These are phyloP conservation scores for Nemurella pictetii DNA, from an alignment of 2,888 invertebrate genomes.

Conservation along the genomic window DNA sequence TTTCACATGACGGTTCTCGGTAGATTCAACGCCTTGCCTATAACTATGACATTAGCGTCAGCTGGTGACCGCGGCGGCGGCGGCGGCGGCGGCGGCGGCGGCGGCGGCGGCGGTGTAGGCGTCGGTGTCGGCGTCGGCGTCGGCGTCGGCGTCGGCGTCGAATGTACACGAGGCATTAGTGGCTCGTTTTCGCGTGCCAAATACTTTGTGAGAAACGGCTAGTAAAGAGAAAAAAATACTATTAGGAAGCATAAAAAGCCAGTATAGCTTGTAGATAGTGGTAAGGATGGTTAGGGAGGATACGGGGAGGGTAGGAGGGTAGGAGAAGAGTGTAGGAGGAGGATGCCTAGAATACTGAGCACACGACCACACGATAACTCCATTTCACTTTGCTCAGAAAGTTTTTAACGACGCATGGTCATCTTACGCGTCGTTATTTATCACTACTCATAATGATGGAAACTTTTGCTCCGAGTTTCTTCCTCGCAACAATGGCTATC, in stretches of 20 bases:
- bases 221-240: slow-evolving; percentile 20
- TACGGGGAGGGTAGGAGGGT: neutral
- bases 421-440: neutral
- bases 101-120: neutral
- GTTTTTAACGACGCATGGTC: neutral
- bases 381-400: neutral
- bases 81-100: neutral
- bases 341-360: neutral
- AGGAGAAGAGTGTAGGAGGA: too few species aligned
- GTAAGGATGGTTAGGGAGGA: neutral
- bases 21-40: neutral
- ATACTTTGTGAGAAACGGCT: slow-evolving; percentile 12
- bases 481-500: neutral
- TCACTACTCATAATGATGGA: neutral
- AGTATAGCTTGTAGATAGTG: slow-evolving; percentile 1
- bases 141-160: too few species aligned
- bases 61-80: neutral
- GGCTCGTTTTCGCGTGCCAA: slow-evolving; percentile 12
- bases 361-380: neutral
- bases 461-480: neutral
- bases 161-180: slow-evolving; percentile 11
- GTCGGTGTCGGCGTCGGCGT: neutral
- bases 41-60: slow-evolving; percentile 30
- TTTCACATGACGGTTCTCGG: neutral
- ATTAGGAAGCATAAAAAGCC: slow-evolving; percentile 19